phyloP scores from a whole-genome alignment of 2,797 vertebrate species.

The Nasua narica region DNA sequence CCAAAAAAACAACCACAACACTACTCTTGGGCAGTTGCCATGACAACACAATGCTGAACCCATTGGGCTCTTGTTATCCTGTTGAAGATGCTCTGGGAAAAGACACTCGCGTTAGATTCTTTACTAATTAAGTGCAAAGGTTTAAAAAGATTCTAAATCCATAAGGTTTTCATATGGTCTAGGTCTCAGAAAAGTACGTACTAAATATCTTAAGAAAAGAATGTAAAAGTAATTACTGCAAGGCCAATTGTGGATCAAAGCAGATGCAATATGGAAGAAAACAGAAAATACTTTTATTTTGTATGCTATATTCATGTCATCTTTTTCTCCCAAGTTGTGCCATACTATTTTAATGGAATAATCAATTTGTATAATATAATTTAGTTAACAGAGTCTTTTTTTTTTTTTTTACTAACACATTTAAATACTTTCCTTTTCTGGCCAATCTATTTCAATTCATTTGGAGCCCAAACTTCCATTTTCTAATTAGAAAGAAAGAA shows the following conservation, averaged over 20 bases:
- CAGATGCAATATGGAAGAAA: background rate
- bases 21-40: slow-evolving; percentile 44
- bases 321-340: background rate
- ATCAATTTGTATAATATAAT: background rate
- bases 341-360: background rate
- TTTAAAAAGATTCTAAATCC: slow-evolving; percentile 21
- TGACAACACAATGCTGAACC: slow-evolving; percentile 45
- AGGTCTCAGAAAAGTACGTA: slow-evolving; percentile 14
- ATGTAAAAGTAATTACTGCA: background rate
- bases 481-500: slow-evolving; percentile 13
- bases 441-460: background rate
- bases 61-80: slow-evolving; percentile 43
- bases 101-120: slow-evolving; percentile 8
- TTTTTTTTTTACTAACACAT: background rate
- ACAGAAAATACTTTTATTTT: background rate
- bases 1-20: background rate
- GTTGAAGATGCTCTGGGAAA: slow-evolving; percentile 33
- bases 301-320: background rate
- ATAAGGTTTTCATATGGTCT: background rate
- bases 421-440: background rate
- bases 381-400: background rate
- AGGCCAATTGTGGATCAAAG: background rate
- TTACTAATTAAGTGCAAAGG: slow-evolving; percentile 50
- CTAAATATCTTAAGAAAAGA: slow-evolving; percentile 29
- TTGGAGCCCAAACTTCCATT: background rate